Conservation (phyloP, 2,113 vertebrate genomes). For the Nothobranchius kuhntae region DNA sequence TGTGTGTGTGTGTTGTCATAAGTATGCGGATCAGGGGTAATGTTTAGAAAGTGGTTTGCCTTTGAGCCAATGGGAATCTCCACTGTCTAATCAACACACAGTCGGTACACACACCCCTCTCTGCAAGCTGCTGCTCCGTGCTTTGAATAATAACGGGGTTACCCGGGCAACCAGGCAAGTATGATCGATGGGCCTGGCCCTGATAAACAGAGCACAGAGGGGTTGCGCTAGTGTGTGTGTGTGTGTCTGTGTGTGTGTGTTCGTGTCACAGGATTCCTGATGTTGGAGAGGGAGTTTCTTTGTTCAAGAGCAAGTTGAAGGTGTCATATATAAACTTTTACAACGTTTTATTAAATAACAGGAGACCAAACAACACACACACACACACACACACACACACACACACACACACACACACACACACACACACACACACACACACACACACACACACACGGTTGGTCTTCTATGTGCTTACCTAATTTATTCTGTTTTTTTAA, state of each 20-base stretch:
- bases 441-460: conserved; percentile 4
- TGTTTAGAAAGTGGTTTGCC: conserved; percentile 36
- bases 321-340: conserved; percentile 18
- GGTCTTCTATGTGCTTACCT: conserved; percentile 3
- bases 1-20: conserved; percentile 15
- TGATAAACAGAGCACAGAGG: conserved; percentile 68
- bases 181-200: conserved; percentile 69
- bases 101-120: conserved; percentile 29
- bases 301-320: conserved; percentile 39
- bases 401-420: conserved; percentile 5
- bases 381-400: no score
- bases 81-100: conserved; percentile 35
- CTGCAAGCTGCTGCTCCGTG: conserved; percentile 68
- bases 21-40: conserved; percentile 56
- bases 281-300: conserved; percentile 54
- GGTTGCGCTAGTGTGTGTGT: conserved; percentile 24
- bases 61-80: conserved; percentile 65
- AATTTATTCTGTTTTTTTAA: no score
- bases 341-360: conserved; percentile 6
- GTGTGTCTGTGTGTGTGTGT: conserved; percentile 36
- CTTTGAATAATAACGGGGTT: conserved; percentile 77
- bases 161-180: conserved; percentile 71
- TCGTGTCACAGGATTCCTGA: conserved; percentile 44
- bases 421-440: no score
- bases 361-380: not conserved